phyloP scores from a whole-genome alignment of 2,888 invertebrate genomes.

The Eupithecia inturbata region DNA sequence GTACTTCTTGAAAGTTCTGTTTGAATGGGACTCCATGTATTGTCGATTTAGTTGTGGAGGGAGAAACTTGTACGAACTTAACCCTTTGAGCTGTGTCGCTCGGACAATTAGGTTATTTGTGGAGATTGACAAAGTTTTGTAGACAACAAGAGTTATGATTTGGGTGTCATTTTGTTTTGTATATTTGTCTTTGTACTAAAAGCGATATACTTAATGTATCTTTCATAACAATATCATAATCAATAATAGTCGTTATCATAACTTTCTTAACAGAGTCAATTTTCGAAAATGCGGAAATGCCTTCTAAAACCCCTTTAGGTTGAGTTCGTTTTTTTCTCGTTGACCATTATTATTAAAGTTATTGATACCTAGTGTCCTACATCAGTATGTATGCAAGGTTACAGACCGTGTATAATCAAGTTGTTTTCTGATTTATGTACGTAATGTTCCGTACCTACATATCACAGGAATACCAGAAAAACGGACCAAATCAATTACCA shows the following conservation, averaged over 20 bases:
- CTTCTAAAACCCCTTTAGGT: too few relatives aligned
- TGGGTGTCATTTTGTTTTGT: not conserved
- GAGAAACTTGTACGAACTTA: not conserved
- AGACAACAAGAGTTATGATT: not conserved
- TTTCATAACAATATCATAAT: not conserved
- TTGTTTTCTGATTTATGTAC: too few relatives aligned
- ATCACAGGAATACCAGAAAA: not conserved
- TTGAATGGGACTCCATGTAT: not conserved
- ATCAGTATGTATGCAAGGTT: not conserved
- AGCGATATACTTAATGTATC: not conserved
- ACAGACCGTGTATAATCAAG: not conserved
- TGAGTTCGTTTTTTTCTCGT: not conserved
- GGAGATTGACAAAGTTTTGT: not conserved
- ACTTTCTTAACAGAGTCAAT: too few relatives aligned
- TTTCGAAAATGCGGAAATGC: not conserved
- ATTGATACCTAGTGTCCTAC: not conserved
- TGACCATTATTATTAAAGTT: not conserved
- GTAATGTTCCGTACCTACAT: too few relatives aligned
- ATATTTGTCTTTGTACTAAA: not conserved
- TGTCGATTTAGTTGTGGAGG: not conserved
- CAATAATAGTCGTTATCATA: too few relatives aligned
- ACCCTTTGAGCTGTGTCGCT: not conserved
- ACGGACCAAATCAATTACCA: not conserved
- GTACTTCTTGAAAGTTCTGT: constrained; percentile 26
- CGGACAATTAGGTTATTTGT: not conserved